Evolutionary conservation across 2,797 vertebrate genomes (phyloP).

Genomic region (Thamnophis elegans): DNA sequence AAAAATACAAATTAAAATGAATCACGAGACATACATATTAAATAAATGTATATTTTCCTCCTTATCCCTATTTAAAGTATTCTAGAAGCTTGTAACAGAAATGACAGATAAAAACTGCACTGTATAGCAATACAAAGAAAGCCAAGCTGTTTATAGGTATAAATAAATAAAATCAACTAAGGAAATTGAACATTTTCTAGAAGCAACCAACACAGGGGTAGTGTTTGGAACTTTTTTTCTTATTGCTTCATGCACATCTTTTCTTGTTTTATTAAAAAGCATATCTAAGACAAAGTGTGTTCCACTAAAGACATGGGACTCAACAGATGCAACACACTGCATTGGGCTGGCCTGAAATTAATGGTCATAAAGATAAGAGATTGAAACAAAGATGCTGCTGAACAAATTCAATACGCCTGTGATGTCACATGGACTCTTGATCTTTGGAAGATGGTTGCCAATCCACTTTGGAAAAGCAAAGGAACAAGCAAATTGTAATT

Average conservation of each 20-base stretch:
- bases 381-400: not conserved
- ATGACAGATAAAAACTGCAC: not conserved
- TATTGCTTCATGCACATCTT: not conserved
- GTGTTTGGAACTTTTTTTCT: not conserved
- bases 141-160: constrained; percentile 1
- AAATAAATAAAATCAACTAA: not conserved
- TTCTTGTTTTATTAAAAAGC: not conserved
- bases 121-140: constrained; percentile 27
- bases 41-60: not conserved
- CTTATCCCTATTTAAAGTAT: not conserved
- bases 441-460: not conserved
- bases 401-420: not conserved
- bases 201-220: not conserved
- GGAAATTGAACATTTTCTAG: not conserved
- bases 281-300: not conserved
- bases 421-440: not conserved
- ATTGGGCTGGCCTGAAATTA: not conserved
- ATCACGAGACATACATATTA: fast-evolving
- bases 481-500: not conserved
- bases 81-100: not conserved
- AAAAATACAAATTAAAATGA: constrained; percentile 28
- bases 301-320: not conserved
- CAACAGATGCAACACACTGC: not conserved
- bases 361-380: not conserved
- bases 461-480: not conserved